A percentile compares a stretch with the other conserved stretches of the same genome.
These are phyloP conservation scores for Dendrolimus pini DNA, from an alignment of 2,888 invertebrate genomes.

Conservation along the genomic window DNA sequence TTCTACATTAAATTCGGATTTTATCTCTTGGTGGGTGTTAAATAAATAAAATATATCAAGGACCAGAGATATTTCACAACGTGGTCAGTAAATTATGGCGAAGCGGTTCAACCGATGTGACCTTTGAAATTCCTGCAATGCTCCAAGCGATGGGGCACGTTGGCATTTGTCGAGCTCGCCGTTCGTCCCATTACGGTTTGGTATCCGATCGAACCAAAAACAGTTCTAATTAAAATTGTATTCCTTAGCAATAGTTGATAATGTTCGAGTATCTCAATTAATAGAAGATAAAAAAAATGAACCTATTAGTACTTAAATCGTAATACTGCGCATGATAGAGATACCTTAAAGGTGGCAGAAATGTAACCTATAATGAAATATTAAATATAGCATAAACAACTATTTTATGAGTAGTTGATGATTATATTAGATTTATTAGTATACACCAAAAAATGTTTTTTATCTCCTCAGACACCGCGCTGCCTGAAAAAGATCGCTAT, in stretches of 20 bases:
- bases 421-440: no score
- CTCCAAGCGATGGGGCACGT: constrained; percentile 32
- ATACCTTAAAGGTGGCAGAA: no score
- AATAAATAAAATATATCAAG: constrained; percentile 14
- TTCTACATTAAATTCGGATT: not conserved
- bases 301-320: no score
- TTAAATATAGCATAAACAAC: no score
- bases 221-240: constrained; percentile 1
- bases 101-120: constrained; percentile 31
- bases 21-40: not conserved
- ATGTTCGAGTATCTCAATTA: not conserved
- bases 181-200: constrained; percentile 21
- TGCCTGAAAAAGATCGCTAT: no score
- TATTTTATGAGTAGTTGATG: no score
- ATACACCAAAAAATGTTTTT: no score
- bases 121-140: constrained; percentile 50
- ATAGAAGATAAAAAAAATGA: no score
- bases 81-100: constrained; percentile 31
- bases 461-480: no score
- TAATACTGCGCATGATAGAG: no score
- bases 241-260: not conserved
- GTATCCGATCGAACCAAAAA: constrained; percentile 8
- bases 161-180: constrained; percentile 31
- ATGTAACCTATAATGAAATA: no score
- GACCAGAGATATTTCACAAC: constrained; percentile 8